Evolutionary conservation across 1,140 invertebrate species (phyloP).

Genomic region (Elysia chlorotica): DNA sequence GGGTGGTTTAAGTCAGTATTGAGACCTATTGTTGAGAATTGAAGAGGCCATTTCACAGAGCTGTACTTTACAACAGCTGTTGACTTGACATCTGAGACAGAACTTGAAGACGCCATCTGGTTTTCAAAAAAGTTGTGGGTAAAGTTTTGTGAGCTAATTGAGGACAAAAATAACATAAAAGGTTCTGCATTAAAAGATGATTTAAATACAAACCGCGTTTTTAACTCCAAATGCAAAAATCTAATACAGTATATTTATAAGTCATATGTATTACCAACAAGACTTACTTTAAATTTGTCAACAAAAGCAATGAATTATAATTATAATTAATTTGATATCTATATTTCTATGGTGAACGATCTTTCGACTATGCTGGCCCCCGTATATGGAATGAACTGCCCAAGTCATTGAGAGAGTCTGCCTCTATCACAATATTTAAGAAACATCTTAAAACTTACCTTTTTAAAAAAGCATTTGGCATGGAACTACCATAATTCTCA

Average conservation of each 20-base stretch:
- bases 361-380: not conserved
- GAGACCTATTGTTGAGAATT: conserved; percentile 8
- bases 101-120: too few relatives aligned
- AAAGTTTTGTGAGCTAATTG: not conserved
- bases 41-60: conserved; percentile 13
- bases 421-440: too few relatives aligned
- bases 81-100: conserved; percentile 2
- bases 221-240: too few relatives aligned
- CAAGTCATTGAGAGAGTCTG: too few relatives aligned
- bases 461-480: too few relatives aligned
- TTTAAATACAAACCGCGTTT: not conserved
- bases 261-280: not conserved
- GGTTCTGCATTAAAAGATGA: not conserved
- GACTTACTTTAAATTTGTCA: not conserved
- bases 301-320: not conserved
- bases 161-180: not conserved
- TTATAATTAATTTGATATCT: not conserved
- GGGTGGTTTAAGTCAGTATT: conserved; percentile 18
- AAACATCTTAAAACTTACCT: too few relatives aligned
- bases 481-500: too few relatives aligned
- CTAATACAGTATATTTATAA: too few relatives aligned
- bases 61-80: conserved; percentile 19
- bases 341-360: not conserved
- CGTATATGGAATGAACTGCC: not conserved
- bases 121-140: not conserved